Evolutionary conservation across 1,140 invertebrate species (phyloP), one percentile per base, ranked within the genome.

Genomic region (Streblospio benedicti): DNA sequence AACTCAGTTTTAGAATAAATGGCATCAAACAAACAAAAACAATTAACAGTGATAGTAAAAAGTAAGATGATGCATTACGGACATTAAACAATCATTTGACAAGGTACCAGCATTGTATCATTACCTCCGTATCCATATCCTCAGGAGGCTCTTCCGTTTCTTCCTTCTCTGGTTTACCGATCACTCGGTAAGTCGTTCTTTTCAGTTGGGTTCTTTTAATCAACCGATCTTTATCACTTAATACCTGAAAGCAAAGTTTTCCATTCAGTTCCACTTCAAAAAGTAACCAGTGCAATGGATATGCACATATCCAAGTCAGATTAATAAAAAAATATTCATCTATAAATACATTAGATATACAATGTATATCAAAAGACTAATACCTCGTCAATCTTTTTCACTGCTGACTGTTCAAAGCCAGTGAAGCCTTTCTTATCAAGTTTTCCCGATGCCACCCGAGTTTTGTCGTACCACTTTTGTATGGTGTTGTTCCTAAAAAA

Each of bases 391-490:
- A 97, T 91, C 78, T 94, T 90, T 67, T 87, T 86, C 0, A 95
- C 67, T 1, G 89, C 84, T 33, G 87, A 81, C 63, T 88, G 87
- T 65, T 88, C 85, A 67, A 86, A 84, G 18, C 82, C 82, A 75
- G 70, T 71, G 76, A 86, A 83, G 77, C 63, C 85, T 83, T 65
- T 70, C 54, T 83, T 82, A 45, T 81, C 82, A 9, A 77, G 38
- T 65, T 72, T 77, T 5, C 73, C 74, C 30, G 69, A 65, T 2
- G 85, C 80, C 18, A 90, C 70, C 65, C 85, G 81, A 0, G 90
- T 95, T 73, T 91, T 92, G 59, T 93, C 88, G 77, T 93, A 88
- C 92, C 92, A 97, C 74, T 92, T 93, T 67, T 92, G 85, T 61
- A 95, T 72, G 9, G 72, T 73, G 2, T 62, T 45, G 62, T 76